Percentiles rank a stretch among this genome's conserved stretches.
These are phyloP conservation scores for Trachops cirrhosus DNA, from an alignment of 2,797 vertebrate genomes.

Conservation along the genomic window DNA sequence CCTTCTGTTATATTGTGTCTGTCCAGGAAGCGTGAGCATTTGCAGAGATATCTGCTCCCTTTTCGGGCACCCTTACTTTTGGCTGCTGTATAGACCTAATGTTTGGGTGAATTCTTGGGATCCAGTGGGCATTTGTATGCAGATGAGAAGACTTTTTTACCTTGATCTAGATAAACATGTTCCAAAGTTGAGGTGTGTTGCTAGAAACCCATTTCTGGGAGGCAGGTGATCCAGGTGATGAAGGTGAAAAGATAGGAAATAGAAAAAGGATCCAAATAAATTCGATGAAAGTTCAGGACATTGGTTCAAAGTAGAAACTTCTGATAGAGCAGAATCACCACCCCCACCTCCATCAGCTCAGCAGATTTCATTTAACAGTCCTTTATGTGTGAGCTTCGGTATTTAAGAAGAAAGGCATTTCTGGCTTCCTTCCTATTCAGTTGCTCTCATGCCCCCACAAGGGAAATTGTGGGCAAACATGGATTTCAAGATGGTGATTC, in stretches of 20 bases:
- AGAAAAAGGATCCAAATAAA: background rate
- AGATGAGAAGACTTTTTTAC: background rate
- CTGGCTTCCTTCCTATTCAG: background rate
- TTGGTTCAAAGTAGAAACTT: background rate
- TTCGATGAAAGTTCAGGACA: background rate
- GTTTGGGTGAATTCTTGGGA: background rate
- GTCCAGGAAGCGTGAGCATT: background rate
- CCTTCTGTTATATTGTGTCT: background rate
- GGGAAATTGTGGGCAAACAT: background rate
- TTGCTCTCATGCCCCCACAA: background rate
- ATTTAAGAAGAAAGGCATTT: background rate
- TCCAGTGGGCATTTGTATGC: accelerated
- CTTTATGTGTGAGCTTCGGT: background rate
- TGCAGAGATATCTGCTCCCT: background rate
- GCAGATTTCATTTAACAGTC: background rate
- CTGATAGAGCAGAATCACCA: background rate
- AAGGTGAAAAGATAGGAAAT: background rate
- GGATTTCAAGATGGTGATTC: background rate
- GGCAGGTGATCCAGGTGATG: background rate
- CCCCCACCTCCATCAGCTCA: background rate
- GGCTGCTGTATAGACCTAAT: background rate
- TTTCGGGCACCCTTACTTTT: background rate
- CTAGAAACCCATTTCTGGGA: background rate
- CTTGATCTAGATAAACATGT: background rate
- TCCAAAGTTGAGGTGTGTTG: background rate